Evolutionary conservation across 2,797 vertebrate genomes (phyloP), one percentile per base, ranked within the genome.

Genomic region (Falco biarmicus): DNA sequence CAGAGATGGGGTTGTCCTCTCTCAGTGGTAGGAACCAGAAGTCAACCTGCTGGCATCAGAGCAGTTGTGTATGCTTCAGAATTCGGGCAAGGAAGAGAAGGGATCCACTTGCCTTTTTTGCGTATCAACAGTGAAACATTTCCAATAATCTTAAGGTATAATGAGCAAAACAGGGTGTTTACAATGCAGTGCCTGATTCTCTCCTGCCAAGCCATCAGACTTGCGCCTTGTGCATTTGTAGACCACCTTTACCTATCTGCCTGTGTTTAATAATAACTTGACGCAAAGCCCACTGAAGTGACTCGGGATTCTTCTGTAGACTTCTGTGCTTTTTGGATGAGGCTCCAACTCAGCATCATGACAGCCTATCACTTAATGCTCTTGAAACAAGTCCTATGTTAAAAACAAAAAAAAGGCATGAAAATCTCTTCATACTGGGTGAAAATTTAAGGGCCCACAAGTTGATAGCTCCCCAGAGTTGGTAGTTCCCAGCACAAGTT

Each of bases 371-470:
- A 60, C 32, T 54, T 90, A 47, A 25, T 25, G 21, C 10, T 79
- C 32, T 65, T 70, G 3, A 9, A 7, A 68, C 37, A 90, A 80
- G 16, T 10, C 11, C 24, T 47, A 2, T 48, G 21, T n/a, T 89
- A 31, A 69, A 84, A 90, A 64, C 25, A 71, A 71, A 54, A 51
- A 41, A 74, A 48, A 15, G 20, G 10, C 37, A 25, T 93, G 10
- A 90, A 88, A 73, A 75, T 84, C 16, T 87, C 61, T 76, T 76
- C 63, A 59, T 63, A 51, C 11, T 85, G 32, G 29, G 13, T 78
- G 78, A 92, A 87, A 92, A 92, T 57, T 39, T 89, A 80, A 65
- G 41, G 79, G 19, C 50, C 29, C 69, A 15, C 71, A 85, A 77
- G 53, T 61, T 81, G 57, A 53, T 70, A 13, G 45, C 45, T 45